phyloP scores from a whole-genome alignment of 2,797 vertebrate species.

The Rhinella marina region DNA sequence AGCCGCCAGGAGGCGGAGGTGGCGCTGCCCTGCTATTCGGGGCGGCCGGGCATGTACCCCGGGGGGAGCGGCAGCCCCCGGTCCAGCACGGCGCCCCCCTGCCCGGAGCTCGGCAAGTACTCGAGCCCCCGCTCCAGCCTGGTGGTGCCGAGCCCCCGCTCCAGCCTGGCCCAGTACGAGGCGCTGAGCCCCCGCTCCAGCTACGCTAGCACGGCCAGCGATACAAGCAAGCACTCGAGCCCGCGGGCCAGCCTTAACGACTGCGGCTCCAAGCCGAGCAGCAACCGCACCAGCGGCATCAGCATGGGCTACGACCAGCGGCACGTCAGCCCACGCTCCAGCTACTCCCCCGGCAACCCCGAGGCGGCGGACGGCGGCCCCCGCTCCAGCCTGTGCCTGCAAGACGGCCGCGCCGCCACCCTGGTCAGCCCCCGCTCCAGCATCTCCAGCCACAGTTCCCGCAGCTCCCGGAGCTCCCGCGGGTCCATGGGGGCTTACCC shows the following conservation, averaged over 20 bases:
- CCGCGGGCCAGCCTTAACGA: constrained; percentile 89
- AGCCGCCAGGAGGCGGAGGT: constrained; percentile 87
- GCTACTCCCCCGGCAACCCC: constrained; percentile 74
- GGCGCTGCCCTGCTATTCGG: constrained; percentile 87
- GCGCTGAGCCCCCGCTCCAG: constrained; percentile 82
- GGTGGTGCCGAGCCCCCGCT: constrained; percentile 79
- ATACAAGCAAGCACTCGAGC: constrained; percentile 88
- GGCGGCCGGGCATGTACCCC: constrained; percentile 70
- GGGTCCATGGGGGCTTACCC: constrained; percentile 91
- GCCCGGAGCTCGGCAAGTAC: constrained; percentile 74
- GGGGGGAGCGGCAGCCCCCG: constrained; percentile 74
- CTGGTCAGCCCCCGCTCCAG: constrained; percentile 88
- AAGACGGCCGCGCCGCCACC: constrained; percentile 75
- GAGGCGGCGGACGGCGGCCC: constrained; percentile 80
- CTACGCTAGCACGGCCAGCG: constrained; percentile 85
- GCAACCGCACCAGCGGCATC: constrained; percentile 96
- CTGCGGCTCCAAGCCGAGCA: constrained; percentile 88
- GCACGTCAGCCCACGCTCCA: constrained; percentile 89
- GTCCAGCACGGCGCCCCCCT: constrained; percentile 81
- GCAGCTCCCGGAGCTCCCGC: constrained; percentile 77
- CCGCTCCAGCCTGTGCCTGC: constrained; percentile 81
- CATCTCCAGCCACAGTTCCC: constrained; percentile 93
- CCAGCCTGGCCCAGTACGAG: constrained; percentile 78
- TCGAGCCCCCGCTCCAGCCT: constrained; percentile 79
- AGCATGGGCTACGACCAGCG: constrained; percentile 97